Evolutionary conservation across 2,888 invertebrate species (phyloP).

Genomic region (Stratiomys singularior): DNA sequence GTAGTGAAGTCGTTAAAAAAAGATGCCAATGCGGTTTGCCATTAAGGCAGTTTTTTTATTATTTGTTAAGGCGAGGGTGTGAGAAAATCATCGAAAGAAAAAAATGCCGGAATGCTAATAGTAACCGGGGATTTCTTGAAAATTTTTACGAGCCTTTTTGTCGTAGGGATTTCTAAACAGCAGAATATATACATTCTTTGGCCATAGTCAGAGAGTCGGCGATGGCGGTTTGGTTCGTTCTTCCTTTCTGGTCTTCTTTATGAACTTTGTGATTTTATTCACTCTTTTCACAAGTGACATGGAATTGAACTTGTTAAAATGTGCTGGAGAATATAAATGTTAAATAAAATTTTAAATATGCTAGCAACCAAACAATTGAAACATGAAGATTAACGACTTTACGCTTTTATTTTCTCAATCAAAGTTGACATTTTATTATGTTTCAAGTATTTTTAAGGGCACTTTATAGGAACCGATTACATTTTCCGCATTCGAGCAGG

Average conservation of each 20-base stretch:
- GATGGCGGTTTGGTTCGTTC: not conserved
- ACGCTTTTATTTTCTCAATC: not conserved
- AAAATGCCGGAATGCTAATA: not conserved
- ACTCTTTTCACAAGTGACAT: constrained; percentile 3
- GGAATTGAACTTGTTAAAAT: constrained; percentile 2
- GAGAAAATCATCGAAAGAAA: not conserved
- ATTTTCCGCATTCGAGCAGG: not conserved
- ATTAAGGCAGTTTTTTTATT: not conserved
- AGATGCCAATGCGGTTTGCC: constrained; percentile 3
- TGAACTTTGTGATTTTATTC: not conserved
- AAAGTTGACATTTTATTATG: constrained; percentile 2
- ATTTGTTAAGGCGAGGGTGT: not conserved
- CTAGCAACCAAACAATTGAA: not conserved
- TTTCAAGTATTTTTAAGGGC: not conserved
- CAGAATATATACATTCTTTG: not conserved
- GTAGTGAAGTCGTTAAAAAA: not conserved
- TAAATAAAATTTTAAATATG: constrained; percentile 8
- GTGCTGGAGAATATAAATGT: not conserved
- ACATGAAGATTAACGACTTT: not conserved
- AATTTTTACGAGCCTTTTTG: constrained; percentile 4
- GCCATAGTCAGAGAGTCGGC: not conserved
- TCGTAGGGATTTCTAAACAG: not conserved
- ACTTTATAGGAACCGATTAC: not conserved
- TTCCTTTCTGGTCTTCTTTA: not conserved
- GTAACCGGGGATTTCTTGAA: not conserved